Evolutionary conservation across 2,797 vertebrate species (phyloP), one percentile per base, ranked within the genome.

Genomic region (Cynopterus sphinx): DNA sequence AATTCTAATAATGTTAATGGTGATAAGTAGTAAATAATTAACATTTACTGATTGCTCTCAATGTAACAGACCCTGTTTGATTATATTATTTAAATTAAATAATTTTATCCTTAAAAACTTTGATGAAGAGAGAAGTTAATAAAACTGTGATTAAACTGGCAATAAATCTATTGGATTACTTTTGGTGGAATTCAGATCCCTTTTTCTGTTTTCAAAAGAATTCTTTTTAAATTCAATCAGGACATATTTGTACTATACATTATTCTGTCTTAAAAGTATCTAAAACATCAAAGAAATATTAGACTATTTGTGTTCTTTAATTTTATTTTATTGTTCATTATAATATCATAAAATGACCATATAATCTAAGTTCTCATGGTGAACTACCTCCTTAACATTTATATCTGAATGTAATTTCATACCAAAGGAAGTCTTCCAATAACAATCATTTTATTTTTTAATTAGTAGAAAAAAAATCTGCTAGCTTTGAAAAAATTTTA

Each of bases 181-280:
- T 94, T 77, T 51, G n/a, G 49, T 84, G 4, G 75, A 92, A 81
- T 79, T 90, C 13, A 67, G 12, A 74, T 21, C 28, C 1, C 3
- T 90, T 21, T 93, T 94, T 83, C 26, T 93, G 36, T 79, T 75
- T 81, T 26, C 2, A 88, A 96, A 88, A 74, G 9, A 91, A 70
- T 6, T 28, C 39, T 63, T 70, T 94, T 79, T 78, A 71, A 89
- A 96, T 97, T 91, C 67, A 84, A 77, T 83, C 65, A 68, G 71
- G 46, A 84, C 73, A 46, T 8, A 68, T 90, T 26, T 63, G 6
- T 11, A 4, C 43, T 51, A 90, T 79, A 87, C 57, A 71, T 57
- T 85, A 93, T 31, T 90, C 26, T 78, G 31, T 92, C 63, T 94
- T 85, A 61, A 81, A 95, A 91, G 81, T 97, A 95, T 73, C 81